These are phyloP conservation scores for Brachionus calyciflorus DNA, from an alignment of 1,140 invertebrate species.

Conservation along the genomic window DNA sequence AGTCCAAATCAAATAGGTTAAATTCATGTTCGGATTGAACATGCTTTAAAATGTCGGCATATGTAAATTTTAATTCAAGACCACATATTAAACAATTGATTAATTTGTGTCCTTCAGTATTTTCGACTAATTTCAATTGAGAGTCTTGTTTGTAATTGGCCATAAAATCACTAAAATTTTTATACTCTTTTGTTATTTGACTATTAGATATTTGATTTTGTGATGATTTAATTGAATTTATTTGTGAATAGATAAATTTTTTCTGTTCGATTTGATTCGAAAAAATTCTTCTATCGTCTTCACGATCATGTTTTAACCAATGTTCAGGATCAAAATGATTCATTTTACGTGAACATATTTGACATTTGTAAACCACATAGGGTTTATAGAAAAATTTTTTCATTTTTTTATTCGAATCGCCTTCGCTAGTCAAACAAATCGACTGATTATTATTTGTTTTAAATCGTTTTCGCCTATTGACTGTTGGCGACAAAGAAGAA, in stretches of 20 bases:
- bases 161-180: background rate
- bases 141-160: background rate
- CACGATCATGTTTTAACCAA: constrained; percentile 13
- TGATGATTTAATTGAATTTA: background rate
- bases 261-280: background rate
- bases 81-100: constrained; percentile 39
- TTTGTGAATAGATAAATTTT: constrained; percentile 37
- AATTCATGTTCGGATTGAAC: constrained; percentile 35
- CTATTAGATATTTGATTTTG: no score
- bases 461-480: constrained; percentile 38
- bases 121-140: background rate
- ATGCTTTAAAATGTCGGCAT: constrained; percentile 16
- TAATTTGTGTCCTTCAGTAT: background rate
- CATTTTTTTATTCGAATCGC: background rate
- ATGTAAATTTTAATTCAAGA: constrained; percentile 1
- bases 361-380: constrained; percentile 19
- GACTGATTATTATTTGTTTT: constrained; percentile 19
- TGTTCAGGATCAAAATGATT: background rate
- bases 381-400: constrained; percentile 36
- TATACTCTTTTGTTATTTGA: constrained; percentile 16
- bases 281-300: background rate
- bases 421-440: background rate
- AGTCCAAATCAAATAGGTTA: background rate
- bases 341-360: constrained; percentile 25
- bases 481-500: background rate